Evolutionary conservation across 2,888 invertebrate genomes (phyloP), one percentile per base, ranked within the genome.

Genomic region (Drosophila antonietae): DNA sequence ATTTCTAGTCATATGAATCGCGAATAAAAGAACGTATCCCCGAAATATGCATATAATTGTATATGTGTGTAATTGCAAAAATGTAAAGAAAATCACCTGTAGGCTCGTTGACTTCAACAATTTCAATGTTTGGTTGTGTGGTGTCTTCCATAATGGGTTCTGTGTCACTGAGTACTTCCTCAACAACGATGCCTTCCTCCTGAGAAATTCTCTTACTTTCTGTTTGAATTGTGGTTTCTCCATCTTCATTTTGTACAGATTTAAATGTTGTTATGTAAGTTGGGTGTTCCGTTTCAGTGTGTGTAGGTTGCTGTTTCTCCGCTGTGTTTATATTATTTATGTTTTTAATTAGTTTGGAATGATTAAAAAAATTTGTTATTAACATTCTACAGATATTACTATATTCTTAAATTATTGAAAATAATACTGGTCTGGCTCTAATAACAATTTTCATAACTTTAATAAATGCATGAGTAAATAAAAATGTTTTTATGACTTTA

Each of bases 191-290:
- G 61, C 91, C 91, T 78, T 92, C 91, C 63, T 93, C 92, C 73
- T 91, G 83, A 31, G 91, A 91, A 69, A 92, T 86, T 83, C 85
- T 92, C 74, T 91, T 92, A 78, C 78, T 92, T 91, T 91, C 90
- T 78, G 80, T 91, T 90, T 91, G 90, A 80, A 92, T 92, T 53
- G 89, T 83, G 35, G 91, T 89, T 81, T 92, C 90, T 64, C 92
- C 91, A 62, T 91, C 90, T 74, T 93, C 91, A 67, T 90, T 91
- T 88, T 91, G 91, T 81, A 90, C 86, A 65, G 93, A 92, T 83
- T 93, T 92, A 75, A 93, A 93, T 75, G 93, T 92, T 75, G 91
- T 92, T 74, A 93, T 91, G 81, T 92, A 92, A 63, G 91, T 88
- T 68, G 93, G 91, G 79, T 92, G 91, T 90, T 92, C 92, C 80